Percentiles rank a stretch among this genome's conserved stretches.
phyloP scores from a whole-genome alignment of 2,797 vertebrate species.

The Glossophaga mutica region DNA sequence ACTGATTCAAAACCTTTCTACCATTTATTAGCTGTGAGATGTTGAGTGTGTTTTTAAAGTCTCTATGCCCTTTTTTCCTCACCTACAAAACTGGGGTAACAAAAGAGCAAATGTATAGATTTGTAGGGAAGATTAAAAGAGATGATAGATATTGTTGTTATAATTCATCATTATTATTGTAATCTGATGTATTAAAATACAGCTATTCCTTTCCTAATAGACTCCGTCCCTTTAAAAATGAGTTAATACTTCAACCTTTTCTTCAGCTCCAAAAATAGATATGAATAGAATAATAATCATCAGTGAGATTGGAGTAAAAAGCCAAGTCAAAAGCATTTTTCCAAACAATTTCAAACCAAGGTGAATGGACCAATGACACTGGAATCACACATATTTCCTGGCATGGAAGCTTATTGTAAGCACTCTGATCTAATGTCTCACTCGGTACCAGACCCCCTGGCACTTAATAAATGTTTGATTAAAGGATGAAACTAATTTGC shows the following conservation, averaged over 20 bases:
- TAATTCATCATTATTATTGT: not conserved
- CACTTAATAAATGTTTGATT: constrained; percentile 46
- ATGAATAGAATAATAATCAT: not conserved
- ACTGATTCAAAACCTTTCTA: not conserved
- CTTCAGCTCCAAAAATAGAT: not conserved
- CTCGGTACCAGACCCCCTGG: not conserved
- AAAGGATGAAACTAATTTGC: not conserved
- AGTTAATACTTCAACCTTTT: not conserved
- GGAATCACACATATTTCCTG: not conserved
- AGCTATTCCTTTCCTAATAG: not conserved
- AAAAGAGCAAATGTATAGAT: not conserved
- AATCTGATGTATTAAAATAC: not conserved
- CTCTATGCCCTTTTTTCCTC: not conserved
- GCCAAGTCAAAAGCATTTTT: not conserved
- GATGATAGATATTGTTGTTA: not conserved
- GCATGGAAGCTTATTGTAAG: not conserved
- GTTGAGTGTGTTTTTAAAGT: not conserved
- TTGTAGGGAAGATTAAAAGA: not conserved
- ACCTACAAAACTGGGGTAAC: not conserved
- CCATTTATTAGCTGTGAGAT: not conserved
- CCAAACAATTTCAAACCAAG: not conserved
- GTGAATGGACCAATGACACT: not conserved
- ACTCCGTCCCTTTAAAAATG: not conserved
- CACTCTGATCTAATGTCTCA: not conserved
- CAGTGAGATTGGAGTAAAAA: not conserved